Evolutionary conservation across 2,888 invertebrate genomes (phyloP).

Genomic region (Eristalis tenax): DNA sequence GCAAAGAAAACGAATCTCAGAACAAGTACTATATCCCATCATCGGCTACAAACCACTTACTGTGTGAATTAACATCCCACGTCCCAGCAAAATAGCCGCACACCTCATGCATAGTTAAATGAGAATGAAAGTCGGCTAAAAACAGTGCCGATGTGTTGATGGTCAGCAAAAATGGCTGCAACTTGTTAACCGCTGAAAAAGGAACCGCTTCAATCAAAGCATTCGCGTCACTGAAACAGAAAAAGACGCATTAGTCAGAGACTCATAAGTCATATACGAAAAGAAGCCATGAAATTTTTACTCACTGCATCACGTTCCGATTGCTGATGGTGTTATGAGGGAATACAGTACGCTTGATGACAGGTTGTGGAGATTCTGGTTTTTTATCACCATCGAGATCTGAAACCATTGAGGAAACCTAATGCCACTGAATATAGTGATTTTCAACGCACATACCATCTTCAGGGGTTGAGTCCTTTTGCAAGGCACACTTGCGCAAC

Average conservation of each 20-base stretch:
- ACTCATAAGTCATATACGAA: not conserved
- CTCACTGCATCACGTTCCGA: slow-evolving; percentile 89
- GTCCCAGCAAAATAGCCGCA: slow-evolving; percentile 97
- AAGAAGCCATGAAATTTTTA: slow-evolving; percentile 68
- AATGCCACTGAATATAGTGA: slow-evolving; percentile 17
- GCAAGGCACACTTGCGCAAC: slow-evolving; percentile 86
- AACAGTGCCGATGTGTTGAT: slow-evolving; percentile 93
- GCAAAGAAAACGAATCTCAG: not conserved
- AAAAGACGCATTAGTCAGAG: not conserved
- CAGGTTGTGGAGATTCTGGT: slow-evolving; percentile 84
- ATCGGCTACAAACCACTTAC: slow-evolving; percentile 84
- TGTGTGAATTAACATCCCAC: slow-evolving; percentile 96
- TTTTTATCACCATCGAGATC: slow-evolving; percentile 85
- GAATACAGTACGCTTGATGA: slow-evolving; percentile 85
- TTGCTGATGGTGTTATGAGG: slow-evolving; percentile 89
- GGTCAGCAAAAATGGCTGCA: slow-evolving; percentile 95
- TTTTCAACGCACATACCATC: slow-evolving; percentile 74
- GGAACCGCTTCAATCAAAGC: slow-evolving; percentile 94
- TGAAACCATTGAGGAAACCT: slow-evolving; percentile 73
- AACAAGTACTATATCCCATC: not conserved
- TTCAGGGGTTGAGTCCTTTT: slow-evolving; percentile 82
- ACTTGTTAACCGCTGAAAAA: slow-evolving; percentile 92
- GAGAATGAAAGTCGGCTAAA: slow-evolving; percentile 95
- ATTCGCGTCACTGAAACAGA: slow-evolving; percentile 89
- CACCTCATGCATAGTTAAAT: slow-evolving; percentile 95